A percentile compares a stretch with the other conserved stretches of the same genome.
These are phyloP conservation scores for Odontothrips loti DNA, from an alignment of 2,888 invertebrate genomes.

Conservation along the genomic window DNA sequence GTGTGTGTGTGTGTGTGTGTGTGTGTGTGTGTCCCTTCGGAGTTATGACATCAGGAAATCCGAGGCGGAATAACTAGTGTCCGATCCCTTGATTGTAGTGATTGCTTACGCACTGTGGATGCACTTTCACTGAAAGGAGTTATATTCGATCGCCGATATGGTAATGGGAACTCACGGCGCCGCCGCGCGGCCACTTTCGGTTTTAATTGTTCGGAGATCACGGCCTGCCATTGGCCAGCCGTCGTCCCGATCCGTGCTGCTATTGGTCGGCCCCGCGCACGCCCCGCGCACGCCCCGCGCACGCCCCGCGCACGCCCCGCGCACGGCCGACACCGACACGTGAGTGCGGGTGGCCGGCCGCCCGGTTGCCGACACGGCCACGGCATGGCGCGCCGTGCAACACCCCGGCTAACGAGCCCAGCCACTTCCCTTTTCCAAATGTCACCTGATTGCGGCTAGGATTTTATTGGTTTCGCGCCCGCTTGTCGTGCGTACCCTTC, in stretches of 20 bases:
- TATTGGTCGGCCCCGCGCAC: neutral
- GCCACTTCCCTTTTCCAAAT: no score
- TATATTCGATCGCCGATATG: constrained; percentile 26
- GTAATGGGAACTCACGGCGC: neutral
- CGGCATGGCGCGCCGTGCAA: neutral
- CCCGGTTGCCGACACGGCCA: neutral
- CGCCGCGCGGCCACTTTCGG: neutral
- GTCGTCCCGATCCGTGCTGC: no score
- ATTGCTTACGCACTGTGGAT: constrained; percentile 19
- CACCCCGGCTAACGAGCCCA: neutral
- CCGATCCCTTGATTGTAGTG: constrained; percentile 18
- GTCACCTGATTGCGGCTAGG: no score
- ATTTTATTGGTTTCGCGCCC: no score
- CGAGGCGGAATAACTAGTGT: constrained; percentile 13
- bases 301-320: neutral
- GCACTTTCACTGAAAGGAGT: constrained; percentile 24
- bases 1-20: neutral
- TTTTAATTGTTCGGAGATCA: constrained; percentile 20
- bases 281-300: neutral
- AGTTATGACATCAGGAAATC: constrained; percentile 24
- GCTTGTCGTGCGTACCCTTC: no score
- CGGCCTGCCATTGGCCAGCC: neutral
- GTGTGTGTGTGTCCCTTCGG: neutral
- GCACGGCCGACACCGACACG: no score
- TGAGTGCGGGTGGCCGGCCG: neutral